phyloP scores from a whole-genome alignment of 2,113 vertebrate genomes.

The Chelonoidis abingdonii region DNA sequence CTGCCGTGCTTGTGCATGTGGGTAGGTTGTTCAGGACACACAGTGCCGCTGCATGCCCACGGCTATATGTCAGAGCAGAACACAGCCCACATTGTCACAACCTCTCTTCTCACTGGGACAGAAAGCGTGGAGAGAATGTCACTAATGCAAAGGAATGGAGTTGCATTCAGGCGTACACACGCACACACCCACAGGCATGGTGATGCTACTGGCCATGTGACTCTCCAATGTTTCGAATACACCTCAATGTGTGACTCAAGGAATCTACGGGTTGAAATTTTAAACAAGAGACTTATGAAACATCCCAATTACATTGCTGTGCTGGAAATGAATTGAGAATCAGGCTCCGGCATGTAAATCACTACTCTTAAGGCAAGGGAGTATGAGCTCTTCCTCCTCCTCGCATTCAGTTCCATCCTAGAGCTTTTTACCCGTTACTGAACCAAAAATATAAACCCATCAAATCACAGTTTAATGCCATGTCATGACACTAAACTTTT shows the following conservation, averaged over 20 bases:
- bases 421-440: rapidly evolving
- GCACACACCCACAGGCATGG: neutral
- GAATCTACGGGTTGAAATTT: rapidly evolving
- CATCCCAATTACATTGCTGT: neutral
- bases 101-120: neutral
- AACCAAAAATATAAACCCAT: neutral
- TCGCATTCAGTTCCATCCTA: neutral
- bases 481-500: neutral
- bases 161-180: rapidly evolving
- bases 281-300: neutral
- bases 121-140: neutral
- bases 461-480: neutral
- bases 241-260: neutral
- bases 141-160: neutral
- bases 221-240: neutral
- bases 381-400: neutral
- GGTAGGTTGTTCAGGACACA: conserved; percentile 45
- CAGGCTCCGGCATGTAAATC: neutral
- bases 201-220: rapidly evolving
- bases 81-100: conserved; percentile 49
- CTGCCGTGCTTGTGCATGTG: conserved; percentile 14
- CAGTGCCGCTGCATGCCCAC: conserved; percentile 31
- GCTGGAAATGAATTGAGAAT: neutral
- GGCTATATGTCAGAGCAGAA: neutral
- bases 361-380: rapidly evolving